Conservation (phyloP, 2,113 vertebrate genomes). For the Origma solitaria region DNA sequence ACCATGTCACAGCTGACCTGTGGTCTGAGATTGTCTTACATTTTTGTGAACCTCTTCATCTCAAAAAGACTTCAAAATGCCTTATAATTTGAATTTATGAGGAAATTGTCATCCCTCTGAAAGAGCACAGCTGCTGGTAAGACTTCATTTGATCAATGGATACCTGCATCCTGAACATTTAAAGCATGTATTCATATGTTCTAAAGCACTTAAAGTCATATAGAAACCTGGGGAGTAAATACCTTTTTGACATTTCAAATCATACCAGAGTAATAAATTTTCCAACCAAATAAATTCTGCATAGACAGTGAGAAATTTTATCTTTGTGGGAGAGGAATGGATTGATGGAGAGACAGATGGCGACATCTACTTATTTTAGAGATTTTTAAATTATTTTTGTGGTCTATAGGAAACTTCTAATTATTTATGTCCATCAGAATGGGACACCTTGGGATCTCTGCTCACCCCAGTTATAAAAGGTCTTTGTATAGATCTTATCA, state of each 20-base stretch:
- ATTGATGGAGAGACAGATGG: background rate
- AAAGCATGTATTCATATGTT: background rate
- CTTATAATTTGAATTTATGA: background rate
- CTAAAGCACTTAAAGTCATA: background rate
- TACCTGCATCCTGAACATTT: background rate
- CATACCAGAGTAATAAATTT: background rate
- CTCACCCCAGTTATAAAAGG: background rate
- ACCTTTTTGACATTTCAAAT: background rate
- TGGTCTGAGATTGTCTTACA: slow-evolving; percentile 27
- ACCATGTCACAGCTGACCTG: background rate
- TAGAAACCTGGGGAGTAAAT: background rate
- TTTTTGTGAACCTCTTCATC: background rate
- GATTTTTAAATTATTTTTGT: background rate
- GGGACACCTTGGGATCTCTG: accelerated
- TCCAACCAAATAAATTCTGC: background rate
- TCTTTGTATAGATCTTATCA: background rate
- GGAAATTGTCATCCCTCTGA: background rate
- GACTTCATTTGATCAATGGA: background rate
- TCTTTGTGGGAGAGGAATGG: background rate
- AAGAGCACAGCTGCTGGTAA: background rate
- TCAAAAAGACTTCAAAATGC: background rate
- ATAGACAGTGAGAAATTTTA: background rate
- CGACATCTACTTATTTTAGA: background rate
- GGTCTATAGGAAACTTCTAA: background rate
- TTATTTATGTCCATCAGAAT: background rate